Base-by-base conservation (phyloP, 2,888 invertebrate species). In the Capitulum mitella region DNA sequence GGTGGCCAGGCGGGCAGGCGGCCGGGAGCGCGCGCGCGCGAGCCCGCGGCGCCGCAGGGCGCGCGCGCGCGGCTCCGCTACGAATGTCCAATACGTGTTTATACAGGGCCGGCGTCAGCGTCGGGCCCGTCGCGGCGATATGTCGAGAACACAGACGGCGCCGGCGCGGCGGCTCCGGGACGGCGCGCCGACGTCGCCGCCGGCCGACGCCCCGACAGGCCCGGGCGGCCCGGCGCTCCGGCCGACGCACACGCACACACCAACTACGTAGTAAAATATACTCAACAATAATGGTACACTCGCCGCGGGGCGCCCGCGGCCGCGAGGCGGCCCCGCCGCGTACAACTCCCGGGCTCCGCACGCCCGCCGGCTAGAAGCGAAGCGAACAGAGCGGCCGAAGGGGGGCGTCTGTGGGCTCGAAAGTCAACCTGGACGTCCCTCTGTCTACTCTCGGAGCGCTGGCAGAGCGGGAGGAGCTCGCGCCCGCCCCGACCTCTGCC, bases 191-290 rank as follows among this genome's bases (percentile, higher is more conserved):
- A 34, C 32, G 26, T 16, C 54, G 29, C 14, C 58, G 29, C 12
- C n/a, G 58, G 29, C 29, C 12, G 32, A 8, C 22, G 19, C 10
- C 64, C 29, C 58, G 5, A 29, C n/a, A 19, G 64, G 34, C 58
- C 58, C 64, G 64, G 19, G 19, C 34, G 64, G 32, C 32, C 58
- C 58, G 64, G 34, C 64, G 26, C 40, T 40, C 37, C 26, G 40
- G 26, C 70, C 70, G 34, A 70, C 70, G 16, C 37, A 40, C 70
- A 40, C 40, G 29, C 70, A 70, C 70, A 70, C 70, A 70, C 40
- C 70, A 70, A 70, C 70, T 70, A 70, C 40, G 70, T 70, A 70
- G 70, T 70, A 70, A 70, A 70, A 70, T 70, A 70, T 37, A 70
- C 70, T 70, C 70, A 70, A 70, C 70, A 70, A 70, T n/a, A 70